Base-by-base conservation (phyloP, 1,140 invertebrate species). In the Phthorimaea operculella region DNA sequence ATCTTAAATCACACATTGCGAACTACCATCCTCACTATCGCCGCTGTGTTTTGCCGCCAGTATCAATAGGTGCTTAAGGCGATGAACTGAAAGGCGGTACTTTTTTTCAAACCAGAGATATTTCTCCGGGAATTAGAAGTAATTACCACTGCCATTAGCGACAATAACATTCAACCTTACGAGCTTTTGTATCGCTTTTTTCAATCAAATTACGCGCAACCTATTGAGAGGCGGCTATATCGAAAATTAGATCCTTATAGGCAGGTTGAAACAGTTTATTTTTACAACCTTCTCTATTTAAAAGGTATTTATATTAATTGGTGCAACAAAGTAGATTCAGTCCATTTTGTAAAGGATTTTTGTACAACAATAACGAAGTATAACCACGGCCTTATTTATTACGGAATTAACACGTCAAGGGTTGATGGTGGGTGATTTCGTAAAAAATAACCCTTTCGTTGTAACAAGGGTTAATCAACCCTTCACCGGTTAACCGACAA, bases 401-500 rank as follows among this genome's bases (percentile, higher is more conserved):
- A 70, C 64, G 39, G 67, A 74, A 80, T 83, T 78, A 79, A 78
- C 72, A 77, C 76, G 72, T 78, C 74, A 57, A 68, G 69, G 70
- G 71, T 68, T 65, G 54, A 17, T 16, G 42, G 54, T 12, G n/a
- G 33, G 55, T 73, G 64, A 66, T 68, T 74, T 51, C 51, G 60
- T 57, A 60, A 64, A 65, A 65, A 69, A 61, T 64, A 74, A 75
- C 70, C 77, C 74, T 70, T 76, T 72, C 68, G 62, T 70, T 62
- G 55, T 57, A 59, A 64, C 51, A 54, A 63, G 63, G 48, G 57
- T 57, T 55, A 64, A 70, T 76, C 73, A 69, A 73, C 72, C 74
- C 72, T 72, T 72, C 21, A 28, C 69, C 66, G 59, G 52, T 68
- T 73, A 79, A 72, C 76, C 62, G 56, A 64, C 59, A 78, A 80